phyloP scores from a whole-genome alignment of 2,888 invertebrate species.

The Caenorhabditis wallacei region DNA sequence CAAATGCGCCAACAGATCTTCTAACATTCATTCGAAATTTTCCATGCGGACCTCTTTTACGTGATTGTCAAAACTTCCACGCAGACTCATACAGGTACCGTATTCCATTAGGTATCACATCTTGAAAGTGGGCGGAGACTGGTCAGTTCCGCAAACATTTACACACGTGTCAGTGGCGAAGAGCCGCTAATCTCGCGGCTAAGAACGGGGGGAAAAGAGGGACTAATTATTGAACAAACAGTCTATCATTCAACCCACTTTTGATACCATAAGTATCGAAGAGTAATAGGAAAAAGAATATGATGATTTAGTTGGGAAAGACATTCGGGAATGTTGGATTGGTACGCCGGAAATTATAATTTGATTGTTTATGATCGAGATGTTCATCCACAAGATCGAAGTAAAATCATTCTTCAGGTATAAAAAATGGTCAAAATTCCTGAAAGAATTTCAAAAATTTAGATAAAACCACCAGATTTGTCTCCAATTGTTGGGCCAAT shows the following conservation, averaged over 20 bases:
- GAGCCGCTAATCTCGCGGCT: slow-evolving; percentile 61
- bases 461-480: slow-evolving; percentile 70
- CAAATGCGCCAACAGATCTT: slow-evolving; percentile 67
- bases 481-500: slow-evolving; percentile 54
- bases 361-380: slow-evolving; percentile 71
- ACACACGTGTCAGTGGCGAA: slow-evolving; percentile 66
- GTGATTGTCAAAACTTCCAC: slow-evolving; percentile 71
- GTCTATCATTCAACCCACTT: slow-evolving; percentile 4
- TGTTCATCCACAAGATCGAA: slow-evolving; percentile 70
- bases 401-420: slow-evolving; percentile 70
- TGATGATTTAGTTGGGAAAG: slow-evolving; percentile 74
- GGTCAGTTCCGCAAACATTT: slow-evolving; percentile 51
- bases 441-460: slow-evolving; percentile 12
- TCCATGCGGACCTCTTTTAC: slow-evolving; percentile 75
- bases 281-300: slow-evolving; percentile 5
- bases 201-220: slow-evolving; percentile 29
- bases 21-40: slow-evolving; percentile 70
- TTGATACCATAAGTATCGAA: slow-evolving; percentile 33
- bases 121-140: slow-evolving; percentile 30
- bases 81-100: slow-evolving; percentile 70
- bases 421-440: neutral
- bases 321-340: slow-evolving; percentile 74
- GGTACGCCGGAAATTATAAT: slow-evolving; percentile 70
- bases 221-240: slow-evolving; percentile 65
- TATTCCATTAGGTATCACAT: slow-evolving; percentile 40